Base-by-base conservation (phyloP, 2,888 invertebrate species). In the Cyrtodaria siliqua region DNA sequence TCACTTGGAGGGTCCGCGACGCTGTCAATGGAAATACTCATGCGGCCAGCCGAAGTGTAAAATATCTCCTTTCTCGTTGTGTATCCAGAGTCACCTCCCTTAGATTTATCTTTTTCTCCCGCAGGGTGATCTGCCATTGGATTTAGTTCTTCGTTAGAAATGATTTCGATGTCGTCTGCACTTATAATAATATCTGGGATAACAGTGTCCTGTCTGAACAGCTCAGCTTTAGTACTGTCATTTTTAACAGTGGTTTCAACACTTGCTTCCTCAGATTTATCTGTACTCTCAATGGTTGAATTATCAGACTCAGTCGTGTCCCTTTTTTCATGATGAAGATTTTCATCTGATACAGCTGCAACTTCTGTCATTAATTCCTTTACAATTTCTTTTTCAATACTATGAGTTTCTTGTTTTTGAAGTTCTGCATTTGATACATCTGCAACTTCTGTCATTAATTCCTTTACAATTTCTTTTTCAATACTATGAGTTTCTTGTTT, bases 31-130 rank as follows among this genome's bases (percentile, higher is more conserved):
- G 80, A 70, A 26, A 89, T 82, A 66, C 89, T 89, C 61, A 88
- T 87, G 18, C 85, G 67, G 4, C 88, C 89, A 23, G 86, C 87
- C 6, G 86, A 82, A 9, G 89, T 88, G 60, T 83, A 76, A 57
- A 80, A 89, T 16, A 88, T 79, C 67, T 88, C 88, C 40, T 85
- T 85, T 44, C 77, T 75, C 47, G 79, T 79, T 23, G 59, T 52
- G 61, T 79, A 79, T 44, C 67, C 79, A n/a, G 62, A 55, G 18
- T 69, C 74, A 16, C 47, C 66, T 18, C 68, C 74, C 24, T 56
- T 8, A 27, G 20, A 27, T 14, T 59, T 42, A 12, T 40, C 57
- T 38, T 59, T 42, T 23, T 42, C 57, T 18, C 18, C 24, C 23
- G 38, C n/a, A 40, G 29, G n/a, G 20, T 18, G 9, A 18, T 42